Conservation (phyloP, 2,888 invertebrate species). For the Pediacus dermestoides region DNA sequence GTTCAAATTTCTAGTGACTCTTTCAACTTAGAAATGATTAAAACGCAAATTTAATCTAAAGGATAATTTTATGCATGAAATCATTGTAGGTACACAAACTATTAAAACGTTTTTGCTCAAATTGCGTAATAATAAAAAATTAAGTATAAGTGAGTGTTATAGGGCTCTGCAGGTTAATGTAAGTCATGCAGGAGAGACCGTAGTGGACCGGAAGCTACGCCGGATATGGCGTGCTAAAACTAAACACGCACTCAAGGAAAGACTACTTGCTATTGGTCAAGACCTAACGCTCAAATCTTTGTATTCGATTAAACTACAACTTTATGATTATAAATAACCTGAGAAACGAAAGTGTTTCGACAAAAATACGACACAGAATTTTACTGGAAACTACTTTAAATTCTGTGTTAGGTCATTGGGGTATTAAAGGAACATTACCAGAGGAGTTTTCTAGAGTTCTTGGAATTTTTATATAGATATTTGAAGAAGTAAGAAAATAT, state of each 20-base stretch:
- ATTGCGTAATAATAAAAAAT: too few species aligned
- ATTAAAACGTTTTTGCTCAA: too few species aligned
- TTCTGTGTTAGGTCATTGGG: slow-evolving; percentile 1
- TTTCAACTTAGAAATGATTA: too few species aligned
- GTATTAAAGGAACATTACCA: not conserved
- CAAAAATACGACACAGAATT: slow-evolving; percentile 1
- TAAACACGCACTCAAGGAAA: slow-evolving; percentile 6
- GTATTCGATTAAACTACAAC: not conserved
- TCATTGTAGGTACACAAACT: too few species aligned
- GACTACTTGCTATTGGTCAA: slow-evolving; percentile 2
- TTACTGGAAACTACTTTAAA: too few species aligned
- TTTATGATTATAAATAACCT: not conserved
- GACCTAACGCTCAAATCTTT: too few species aligned
- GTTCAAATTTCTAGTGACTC: too few species aligned
- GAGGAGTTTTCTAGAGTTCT: not conserved
- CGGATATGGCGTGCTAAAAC: slow-evolving; percentile 20
- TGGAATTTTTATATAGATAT: too few species aligned
- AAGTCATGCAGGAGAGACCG: not conserved
- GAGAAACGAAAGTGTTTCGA: not conserved
- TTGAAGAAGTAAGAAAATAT: too few species aligned
- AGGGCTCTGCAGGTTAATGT: not conserved
- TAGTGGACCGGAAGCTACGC: slow-evolving; percentile 16
- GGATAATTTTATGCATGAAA: too few species aligned
- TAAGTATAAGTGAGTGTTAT: too few species aligned
- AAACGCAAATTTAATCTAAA: too few species aligned